phyloP scores from a whole-genome alignment of 2,888 invertebrate genomes.

The Chloroclystis v-ata region DNA sequence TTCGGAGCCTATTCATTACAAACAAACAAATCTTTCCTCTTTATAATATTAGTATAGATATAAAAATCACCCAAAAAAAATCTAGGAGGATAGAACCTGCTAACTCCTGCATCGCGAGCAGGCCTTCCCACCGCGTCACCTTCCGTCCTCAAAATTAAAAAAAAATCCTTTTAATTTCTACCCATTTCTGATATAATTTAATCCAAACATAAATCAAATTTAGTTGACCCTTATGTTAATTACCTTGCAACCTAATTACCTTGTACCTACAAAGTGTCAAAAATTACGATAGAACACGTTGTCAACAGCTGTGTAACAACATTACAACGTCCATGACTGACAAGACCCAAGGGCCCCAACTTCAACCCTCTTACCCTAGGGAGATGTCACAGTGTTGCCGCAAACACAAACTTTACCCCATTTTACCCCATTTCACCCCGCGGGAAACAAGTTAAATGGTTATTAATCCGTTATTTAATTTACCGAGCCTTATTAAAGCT shows the following conservation, averaged over 20 bases:
- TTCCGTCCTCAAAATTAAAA: no score
- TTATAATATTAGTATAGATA: no score
- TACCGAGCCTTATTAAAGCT: constrained; percentile 5
- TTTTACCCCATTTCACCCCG: constrained; percentile 20
- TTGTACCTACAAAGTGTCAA: neutral
- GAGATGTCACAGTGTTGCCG: constrained; percentile 23
- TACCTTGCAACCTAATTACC: neutral
- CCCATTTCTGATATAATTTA: no score
- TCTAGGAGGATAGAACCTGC: no score
- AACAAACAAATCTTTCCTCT: no score
- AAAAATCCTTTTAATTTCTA: no score
- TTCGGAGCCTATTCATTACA: no score
- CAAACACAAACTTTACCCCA: constrained; percentile 24
- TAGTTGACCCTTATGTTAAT: neutral
- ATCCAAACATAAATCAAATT: no score
- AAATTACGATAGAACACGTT: neutral
- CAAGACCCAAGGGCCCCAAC: constrained; percentile 13
- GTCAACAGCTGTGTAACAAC: constrained; percentile 3
- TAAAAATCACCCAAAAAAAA: no score
- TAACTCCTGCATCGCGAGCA: no score
- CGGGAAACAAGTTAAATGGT: constrained; percentile 16
- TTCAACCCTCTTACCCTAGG: constrained; percentile 2
- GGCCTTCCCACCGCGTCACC: no score
- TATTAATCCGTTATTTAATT: constrained; percentile 22
- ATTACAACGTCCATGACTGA: constrained; percentile 8